phyloP scores from a whole-genome alignment of 2,888 invertebrate species.

The Caenorhabditis becei region DNA sequence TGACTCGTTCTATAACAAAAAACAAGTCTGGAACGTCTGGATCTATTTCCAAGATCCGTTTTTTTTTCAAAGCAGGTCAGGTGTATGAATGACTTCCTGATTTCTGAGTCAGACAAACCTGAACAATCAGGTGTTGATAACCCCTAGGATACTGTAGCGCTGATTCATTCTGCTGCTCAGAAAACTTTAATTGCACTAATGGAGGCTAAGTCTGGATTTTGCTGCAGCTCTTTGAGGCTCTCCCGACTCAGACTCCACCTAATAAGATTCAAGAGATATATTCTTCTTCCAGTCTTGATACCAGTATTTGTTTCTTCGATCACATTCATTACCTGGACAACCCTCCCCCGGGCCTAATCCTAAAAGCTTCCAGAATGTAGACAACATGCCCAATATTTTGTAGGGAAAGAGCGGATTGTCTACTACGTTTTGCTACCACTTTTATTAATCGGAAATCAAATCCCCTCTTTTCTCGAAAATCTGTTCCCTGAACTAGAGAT shows the following conservation, averaged over 20 bases:
- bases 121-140: too few species aligned
- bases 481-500: neutral
- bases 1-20: neutral
- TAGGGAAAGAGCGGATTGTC: conserved; percentile 24
- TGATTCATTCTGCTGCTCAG: too few species aligned
- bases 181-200: neutral
- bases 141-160: too few species aligned
- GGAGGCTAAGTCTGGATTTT: neutral
- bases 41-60: neutral
- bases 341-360: neutral
- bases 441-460: conserved; percentile 22
- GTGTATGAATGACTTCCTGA: neutral
- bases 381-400: neutral
- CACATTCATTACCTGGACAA: neutral
- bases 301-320: neutral
- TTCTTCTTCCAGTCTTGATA: too few species aligned
- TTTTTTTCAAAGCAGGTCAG: neutral
- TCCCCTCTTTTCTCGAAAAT: neutral
- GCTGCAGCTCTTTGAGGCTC: too few species aligned
- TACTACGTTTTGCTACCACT: neutral
- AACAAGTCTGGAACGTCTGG: neutral
- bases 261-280: too few species aligned
- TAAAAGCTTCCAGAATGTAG: neutral
- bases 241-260: too few species aligned
- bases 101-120: neutral